Conservation (phyloP, 2,113 vertebrate species). For the Carlito syrichta region DNA sequence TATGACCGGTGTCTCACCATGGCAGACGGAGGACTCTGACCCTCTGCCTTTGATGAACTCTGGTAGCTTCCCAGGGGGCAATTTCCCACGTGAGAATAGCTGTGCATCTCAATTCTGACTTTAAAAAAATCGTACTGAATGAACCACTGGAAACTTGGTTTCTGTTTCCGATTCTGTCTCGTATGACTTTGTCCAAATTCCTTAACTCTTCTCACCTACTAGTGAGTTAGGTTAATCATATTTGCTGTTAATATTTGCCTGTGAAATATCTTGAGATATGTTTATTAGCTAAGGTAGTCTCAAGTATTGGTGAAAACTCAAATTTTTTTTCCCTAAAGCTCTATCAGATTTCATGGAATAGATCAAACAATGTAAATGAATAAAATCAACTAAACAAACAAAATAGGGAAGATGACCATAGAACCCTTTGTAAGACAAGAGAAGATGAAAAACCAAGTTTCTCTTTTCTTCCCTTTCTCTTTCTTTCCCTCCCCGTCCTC, state of each 20-base stretch:
- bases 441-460: not conserved
- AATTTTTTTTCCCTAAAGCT: slow-evolving; percentile 15
- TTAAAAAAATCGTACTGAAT: not conserved
- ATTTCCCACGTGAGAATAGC: slow-evolving; percentile 16
- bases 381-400: not conserved
- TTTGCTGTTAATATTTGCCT: not conserved
- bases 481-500: too few relatives aligned
- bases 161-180: not conserved
- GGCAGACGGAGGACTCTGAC: slow-evolving; percentile 42
- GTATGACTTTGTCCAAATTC: not conserved
- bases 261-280: not conserved
- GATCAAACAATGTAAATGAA: not conserved
- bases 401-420: not conserved
- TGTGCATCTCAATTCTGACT: not conserved
- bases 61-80: slow-evolving; percentile 46
- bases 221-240: not conserved
- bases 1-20: slow-evolving; percentile 34
- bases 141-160: not conserved
- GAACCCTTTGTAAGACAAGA: not conserved
- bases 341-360: not conserved
- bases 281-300: slow-evolving; percentile 19
- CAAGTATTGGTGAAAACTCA: not conserved
- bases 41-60: slow-evolving; percentile 65
- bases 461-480: not conserved
- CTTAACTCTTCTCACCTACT: not conserved